Conservation (phyloP, 2,888 invertebrate species). For the Hypercompe scribonia region DNA sequence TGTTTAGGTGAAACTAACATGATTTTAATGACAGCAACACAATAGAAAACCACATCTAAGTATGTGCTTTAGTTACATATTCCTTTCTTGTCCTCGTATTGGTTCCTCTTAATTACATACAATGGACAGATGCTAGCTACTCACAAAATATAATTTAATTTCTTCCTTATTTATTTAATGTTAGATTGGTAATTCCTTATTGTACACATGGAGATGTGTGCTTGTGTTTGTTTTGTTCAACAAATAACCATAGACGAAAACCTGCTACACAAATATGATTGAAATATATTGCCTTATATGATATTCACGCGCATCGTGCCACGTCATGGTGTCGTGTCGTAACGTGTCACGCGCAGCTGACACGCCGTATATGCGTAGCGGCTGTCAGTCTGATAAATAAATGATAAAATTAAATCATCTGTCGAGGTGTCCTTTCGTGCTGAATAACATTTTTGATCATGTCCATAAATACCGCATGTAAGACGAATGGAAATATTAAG, state of each 20-base stretch:
- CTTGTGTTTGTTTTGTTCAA: not conserved
- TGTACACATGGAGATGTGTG: not conserved
- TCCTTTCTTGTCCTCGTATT: no score
- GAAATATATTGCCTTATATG: not conserved
- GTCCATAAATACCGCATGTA: not conserved
- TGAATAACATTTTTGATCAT: not conserved
- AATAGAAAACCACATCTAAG: no score
- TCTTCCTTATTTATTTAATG: not conserved
- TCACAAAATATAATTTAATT: no score
- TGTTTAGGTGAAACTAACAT: no score
- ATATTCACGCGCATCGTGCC: slow-evolving; percentile 11
- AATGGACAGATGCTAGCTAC: no score
- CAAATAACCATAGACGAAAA: not conserved
- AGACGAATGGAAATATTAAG: not conserved
- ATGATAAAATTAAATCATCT: slow-evolving; percentile 7
- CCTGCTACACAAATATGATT: not conserved
- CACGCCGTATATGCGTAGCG: slow-evolving; percentile 1
- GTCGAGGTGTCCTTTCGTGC: not conserved
- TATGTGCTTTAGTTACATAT: no score
- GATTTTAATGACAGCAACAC: no score
- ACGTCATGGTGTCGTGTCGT: slow-evolving; percentile 2
- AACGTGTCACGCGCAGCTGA: slow-evolving; percentile 4
- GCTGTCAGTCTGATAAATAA: slow-evolving; percentile 13
- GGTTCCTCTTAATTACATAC: no score
- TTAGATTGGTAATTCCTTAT: not conserved